Evolutionary conservation across 2,113 vertebrate species (phyloP).

Genomic region (Oncorhynchus kisutch): DNA sequence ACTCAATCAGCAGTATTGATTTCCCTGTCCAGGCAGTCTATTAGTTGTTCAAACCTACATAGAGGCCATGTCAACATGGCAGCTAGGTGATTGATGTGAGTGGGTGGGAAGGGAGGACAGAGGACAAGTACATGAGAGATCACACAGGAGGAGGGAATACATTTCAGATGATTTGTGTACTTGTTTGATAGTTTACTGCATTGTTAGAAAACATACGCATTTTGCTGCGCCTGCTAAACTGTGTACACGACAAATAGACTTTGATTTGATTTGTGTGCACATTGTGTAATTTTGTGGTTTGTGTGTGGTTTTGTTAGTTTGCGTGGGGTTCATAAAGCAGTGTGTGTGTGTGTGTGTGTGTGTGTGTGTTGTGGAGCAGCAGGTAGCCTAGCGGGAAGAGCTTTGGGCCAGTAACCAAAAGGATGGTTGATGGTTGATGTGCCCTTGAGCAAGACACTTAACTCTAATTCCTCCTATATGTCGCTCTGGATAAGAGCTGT

Average conservation of each 20-base stretch:
- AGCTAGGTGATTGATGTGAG: constrained; percentile 38
- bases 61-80: constrained; percentile 48
- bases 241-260: too few species aligned
- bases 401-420: too few species aligned
- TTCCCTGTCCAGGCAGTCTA: constrained; percentile 21
- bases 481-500: too few species aligned
- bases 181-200: too few species aligned
- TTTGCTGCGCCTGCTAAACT: too few species aligned
- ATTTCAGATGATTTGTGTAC: too few species aligned
- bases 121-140: background rate
- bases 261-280: background rate
- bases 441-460: too few species aligned
- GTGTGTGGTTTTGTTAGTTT: background rate
- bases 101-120: constrained; percentile 1
- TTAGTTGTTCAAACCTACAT: constrained; percentile 58
- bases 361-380: background rate
- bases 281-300: constrained; percentile 4
- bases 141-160: background rate
- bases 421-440: too few species aligned
- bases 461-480: too few species aligned
- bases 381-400: too few species aligned
- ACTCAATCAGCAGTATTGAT: constrained; percentile 72
- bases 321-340: background rate
- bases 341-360: background rate
- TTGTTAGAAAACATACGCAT: too few species aligned